phyloP scores from a whole-genome alignment of 2,888 invertebrate species.

The Mantis religiosa region DNA sequence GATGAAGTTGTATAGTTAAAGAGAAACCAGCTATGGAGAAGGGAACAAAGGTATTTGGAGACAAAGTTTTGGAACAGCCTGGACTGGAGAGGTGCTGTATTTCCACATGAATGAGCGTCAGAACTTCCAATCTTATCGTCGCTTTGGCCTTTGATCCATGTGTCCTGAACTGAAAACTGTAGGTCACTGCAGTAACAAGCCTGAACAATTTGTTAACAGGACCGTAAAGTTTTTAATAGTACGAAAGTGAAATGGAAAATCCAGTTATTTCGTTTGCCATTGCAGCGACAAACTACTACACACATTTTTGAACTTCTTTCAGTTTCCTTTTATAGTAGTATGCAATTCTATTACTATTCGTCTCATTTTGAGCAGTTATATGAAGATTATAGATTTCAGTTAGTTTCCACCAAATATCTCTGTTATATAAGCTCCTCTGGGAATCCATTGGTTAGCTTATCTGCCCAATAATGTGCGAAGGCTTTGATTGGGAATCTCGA shows the following conservation, averaged over 20 bases:
- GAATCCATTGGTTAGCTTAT: too few relatives aligned
- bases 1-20: background rate
- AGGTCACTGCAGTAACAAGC: background rate
- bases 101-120: background rate
- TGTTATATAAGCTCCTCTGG: too few relatives aligned
- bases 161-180: background rate
- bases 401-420: too few relatives aligned
- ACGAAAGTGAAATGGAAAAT: background rate
- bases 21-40: background rate
- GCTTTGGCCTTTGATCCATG: background rate
- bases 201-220: background rate
- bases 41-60: background rate
- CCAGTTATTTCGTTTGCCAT: too few relatives aligned
- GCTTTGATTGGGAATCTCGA: too few relatives aligned
- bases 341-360: too few relatives aligned
- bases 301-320: too few relatives aligned
- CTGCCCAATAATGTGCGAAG: too few relatives aligned
- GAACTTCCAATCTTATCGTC: background rate
- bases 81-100: background rate
- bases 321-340: too few relatives aligned
- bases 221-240: background rate
- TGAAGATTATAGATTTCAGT: too few relatives aligned
- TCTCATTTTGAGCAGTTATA: too few relatives aligned
- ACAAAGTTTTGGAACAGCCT: background rate
- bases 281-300: too few relatives aligned